Percentiles rank a stretch among this genome's conserved stretches.
These are phyloP conservation scores for Nanorana parkeri DNA, from an alignment of 2,113 vertebrate species.

Conservation along the genomic window DNA sequence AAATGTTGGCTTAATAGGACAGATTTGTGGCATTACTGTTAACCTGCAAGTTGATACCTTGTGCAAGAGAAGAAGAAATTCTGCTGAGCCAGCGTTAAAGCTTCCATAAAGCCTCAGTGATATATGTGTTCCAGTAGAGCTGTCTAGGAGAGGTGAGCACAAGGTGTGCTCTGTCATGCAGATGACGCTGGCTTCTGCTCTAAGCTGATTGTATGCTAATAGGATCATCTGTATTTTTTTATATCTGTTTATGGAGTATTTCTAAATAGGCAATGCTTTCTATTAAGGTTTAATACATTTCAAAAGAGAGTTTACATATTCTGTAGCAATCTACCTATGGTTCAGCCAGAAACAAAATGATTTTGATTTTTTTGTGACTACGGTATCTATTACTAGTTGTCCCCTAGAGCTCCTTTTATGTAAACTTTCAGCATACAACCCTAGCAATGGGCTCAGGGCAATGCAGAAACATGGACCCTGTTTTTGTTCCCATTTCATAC, in stretches of 20 bases:
- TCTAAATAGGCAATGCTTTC: neutral
- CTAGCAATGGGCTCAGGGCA: too few relatives aligned
- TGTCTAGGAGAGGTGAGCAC: conserved; percentile 68
- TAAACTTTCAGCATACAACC: too few relatives aligned
- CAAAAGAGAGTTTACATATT: too few relatives aligned
- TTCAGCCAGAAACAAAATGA: too few relatives aligned
- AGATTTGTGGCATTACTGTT: conserved; percentile 57
- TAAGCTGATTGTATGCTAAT: conserved; percentile 61
- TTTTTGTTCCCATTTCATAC: too few relatives aligned
- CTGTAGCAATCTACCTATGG: too few relatives aligned
- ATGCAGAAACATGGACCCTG: too few relatives aligned
- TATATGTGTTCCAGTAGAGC: conserved; percentile 72
- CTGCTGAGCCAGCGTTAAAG: conserved; percentile 73
- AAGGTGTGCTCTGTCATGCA: conserved; percentile 67
- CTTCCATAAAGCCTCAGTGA: conserved; percentile 72
- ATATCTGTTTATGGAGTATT: neutral
- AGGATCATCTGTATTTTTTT: conserved; percentile 64
- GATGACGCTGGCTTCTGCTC: conserved; percentile 79
- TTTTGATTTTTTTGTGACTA: too few relatives aligned
- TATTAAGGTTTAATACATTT: neutral
- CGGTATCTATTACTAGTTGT: too few relatives aligned
- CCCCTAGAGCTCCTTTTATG: too few relatives aligned
- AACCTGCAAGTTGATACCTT: conserved; percentile 69
- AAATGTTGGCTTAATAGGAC: conserved; percentile 53
- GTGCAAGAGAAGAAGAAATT: conserved; percentile 67